Evolutionary conservation across 2,888 invertebrate genomes (phyloP), one percentile per base, ranked within the genome.

Genomic region (Hoplodrina ambigua): DNA sequence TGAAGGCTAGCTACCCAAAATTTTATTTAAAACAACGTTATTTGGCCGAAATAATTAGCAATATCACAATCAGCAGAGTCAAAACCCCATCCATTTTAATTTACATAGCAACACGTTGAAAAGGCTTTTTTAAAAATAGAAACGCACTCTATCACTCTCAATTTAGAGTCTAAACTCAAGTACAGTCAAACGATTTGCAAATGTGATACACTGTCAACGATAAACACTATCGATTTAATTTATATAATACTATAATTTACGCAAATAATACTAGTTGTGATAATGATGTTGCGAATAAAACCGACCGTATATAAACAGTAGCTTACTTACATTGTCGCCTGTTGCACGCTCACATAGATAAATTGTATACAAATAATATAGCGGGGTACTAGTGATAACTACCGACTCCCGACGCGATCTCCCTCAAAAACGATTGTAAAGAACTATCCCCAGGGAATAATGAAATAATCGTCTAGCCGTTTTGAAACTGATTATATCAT

Each of bases 151-250:
- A 13, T 46, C 44, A 0, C 33, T 15, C 13, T 7, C 30, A 58
- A 33, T 53, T 57, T 77, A 62, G 13, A 65, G 64, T 33, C 46
- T 17, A 69, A 78, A 69, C 55, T 74, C 37, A 52, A 58, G 25
- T 44, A 54, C 20, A 33, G 15, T 30, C 60, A 71, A 63, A 53
- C 30, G 20, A 74, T 72, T 69, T 68, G 65, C 65, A 65, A 71
- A 59, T 58, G 46, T 41, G 71, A 82, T 80, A 73, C 71, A 53
- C 64, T 63, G 71, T 49, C 49, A 25, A 72, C 49, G 81, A 82
- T 82, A 82, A 75, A 69, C 53, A 50, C 56, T 81, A 81, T 78
- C 72, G 68, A 75, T 76, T 66, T 71, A 61, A 76, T 78, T 71
- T 70, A 73, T 80, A 58, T 56, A 67, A 58, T 49, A 61, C 30